Percentiles rank a stretch among this genome's conserved stretches.
These are phyloP conservation scores for Hippocampus mohnikei DNA, from an alignment of 2,113 vertebrate genomes.

Conservation along the genomic window DNA sequence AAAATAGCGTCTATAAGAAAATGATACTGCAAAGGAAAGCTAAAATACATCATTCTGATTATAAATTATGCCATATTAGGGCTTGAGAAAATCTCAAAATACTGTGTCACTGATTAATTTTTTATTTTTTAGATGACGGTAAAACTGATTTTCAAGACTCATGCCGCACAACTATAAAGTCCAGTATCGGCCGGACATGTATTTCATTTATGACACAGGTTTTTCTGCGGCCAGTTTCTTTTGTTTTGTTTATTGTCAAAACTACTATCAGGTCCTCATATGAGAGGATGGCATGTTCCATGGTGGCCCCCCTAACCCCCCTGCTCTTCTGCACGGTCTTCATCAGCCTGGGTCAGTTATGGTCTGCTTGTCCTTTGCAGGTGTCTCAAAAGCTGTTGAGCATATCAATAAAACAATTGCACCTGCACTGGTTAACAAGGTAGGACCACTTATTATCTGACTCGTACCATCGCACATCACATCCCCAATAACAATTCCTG, in stretches of 20 bases:
- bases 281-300: constrained; percentile 30
- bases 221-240: background rate
- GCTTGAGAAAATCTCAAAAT: background rate
- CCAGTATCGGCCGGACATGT: too few relatives aligned
- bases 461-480: constrained; percentile 55
- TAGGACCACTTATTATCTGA: constrained; percentile 82
- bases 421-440: constrained; percentile 96
- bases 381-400: constrained; percentile 99
- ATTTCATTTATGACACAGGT: background rate
- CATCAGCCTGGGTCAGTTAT: constrained; percentile 75
- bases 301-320: constrained; percentile 62
- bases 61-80: background rate
- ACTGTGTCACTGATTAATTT: background rate
- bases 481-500: background rate
- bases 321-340: constrained; percentile 68
- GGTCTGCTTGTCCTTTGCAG: constrained; percentile 93
- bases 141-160: background rate
- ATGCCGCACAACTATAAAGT: too few relatives aligned
- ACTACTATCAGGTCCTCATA: background rate
- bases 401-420: constrained; percentile 99
- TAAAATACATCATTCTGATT: background rate
- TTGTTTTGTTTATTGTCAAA: background rate
- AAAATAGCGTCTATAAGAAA: background rate
- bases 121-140: background rate
- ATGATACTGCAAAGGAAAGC: background rate